These are phyloP conservation scores for Empis stercorea DNA, from an alignment of 2,888 invertebrate species.

Conservation along the genomic window DNA sequence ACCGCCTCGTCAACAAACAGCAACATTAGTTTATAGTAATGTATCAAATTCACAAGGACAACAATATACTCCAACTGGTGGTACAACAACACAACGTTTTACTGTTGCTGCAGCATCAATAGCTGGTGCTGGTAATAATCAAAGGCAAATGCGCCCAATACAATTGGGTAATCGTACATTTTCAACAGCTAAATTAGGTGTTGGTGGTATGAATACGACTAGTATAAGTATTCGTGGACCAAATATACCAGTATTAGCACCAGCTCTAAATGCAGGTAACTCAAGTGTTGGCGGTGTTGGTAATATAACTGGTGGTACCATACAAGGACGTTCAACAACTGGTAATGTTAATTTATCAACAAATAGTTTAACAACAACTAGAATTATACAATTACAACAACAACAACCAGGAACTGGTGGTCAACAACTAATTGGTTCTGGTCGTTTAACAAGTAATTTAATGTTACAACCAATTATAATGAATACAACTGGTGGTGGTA, in stretches of 20 bases:
- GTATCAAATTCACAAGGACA: slow-evolving; percentile 24
- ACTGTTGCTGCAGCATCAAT: slow-evolving; percentile 26
- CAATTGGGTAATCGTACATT: slow-evolving; percentile 28
- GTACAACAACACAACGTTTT: slow-evolving; percentile 23
- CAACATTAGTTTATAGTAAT: slow-evolving; percentile 34
- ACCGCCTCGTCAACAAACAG: slow-evolving; percentile 31
- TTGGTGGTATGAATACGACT: slow-evolving; percentile 24
- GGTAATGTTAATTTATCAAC: slow-evolving; percentile 25
- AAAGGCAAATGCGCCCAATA: slow-evolving; percentile 33
- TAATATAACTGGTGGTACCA: slow-evolving; percentile 11
- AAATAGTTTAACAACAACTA: slow-evolving; percentile 27
- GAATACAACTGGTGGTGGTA: slow-evolving; percentile 25
- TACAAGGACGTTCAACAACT: neutral
- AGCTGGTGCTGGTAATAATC: slow-evolving; percentile 17
- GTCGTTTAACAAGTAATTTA: slow-evolving; percentile 30
- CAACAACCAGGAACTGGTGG: slow-evolving; percentile 24
- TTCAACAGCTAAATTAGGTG: slow-evolving; percentile 25
- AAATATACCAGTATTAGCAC: slow-evolving; percentile 25
- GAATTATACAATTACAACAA: slow-evolving; percentile 35
- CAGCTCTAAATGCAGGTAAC: slow-evolving; percentile 19
- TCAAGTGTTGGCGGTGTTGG: slow-evolving; percentile 13
- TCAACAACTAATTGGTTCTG: slow-evolving; percentile 30
- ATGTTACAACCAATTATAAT: slow-evolving; percentile 35
- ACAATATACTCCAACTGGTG: slow-evolving; percentile 24
- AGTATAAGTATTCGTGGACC: slow-evolving; percentile 35